Percentiles rank a stretch among this genome's conserved stretches.
phyloP scores from a whole-genome alignment of 2,113 vertebrate genomes.

The Tychaedon coryphoeus region DNA sequence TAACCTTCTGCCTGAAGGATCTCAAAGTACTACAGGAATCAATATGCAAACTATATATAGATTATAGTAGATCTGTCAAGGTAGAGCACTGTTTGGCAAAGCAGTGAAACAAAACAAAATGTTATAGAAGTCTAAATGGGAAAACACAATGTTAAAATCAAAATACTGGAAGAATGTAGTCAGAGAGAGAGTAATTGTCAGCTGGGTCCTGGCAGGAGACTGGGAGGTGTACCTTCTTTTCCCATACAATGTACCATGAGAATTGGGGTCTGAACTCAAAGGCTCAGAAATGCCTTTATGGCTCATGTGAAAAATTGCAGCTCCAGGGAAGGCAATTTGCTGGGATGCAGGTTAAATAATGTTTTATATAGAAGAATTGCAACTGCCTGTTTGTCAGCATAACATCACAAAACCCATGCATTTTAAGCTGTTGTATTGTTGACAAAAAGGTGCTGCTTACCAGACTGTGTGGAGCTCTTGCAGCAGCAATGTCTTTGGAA shows the following conservation, averaged over 20 bases:
- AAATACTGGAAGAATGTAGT: not conserved
- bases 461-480: not conserved
- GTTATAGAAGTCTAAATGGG: not conserved
- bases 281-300: not conserved
- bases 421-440: slow-evolving; percentile 4
- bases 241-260: not conserved
- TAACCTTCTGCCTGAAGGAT: slow-evolving; percentile 13
- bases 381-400: slow-evolving; percentile 20
- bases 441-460: not conserved
- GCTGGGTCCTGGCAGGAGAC: not conserved
- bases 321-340: slow-evolving; percentile 7
- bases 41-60: slow-evolving; percentile 28
- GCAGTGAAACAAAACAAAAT: not conserved
- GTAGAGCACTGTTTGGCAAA: not conserved
- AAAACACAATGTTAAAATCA: not conserved
- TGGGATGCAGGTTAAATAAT: slow-evolving; percentile 45
- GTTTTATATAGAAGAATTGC: not conserved
- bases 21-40: slow-evolving; percentile 2
- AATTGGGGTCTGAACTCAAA: slow-evolving; percentile 11
- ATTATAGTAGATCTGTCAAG: not conserved
- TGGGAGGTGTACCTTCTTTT: not conserved
- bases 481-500: not conserved
- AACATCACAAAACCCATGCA: not conserved
- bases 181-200: not conserved
- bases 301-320: slow-evolving; percentile 29